phyloP scores from a whole-genome alignment of 1,140 invertebrate genomes.

The Teleogryllus occipitalis region DNA sequence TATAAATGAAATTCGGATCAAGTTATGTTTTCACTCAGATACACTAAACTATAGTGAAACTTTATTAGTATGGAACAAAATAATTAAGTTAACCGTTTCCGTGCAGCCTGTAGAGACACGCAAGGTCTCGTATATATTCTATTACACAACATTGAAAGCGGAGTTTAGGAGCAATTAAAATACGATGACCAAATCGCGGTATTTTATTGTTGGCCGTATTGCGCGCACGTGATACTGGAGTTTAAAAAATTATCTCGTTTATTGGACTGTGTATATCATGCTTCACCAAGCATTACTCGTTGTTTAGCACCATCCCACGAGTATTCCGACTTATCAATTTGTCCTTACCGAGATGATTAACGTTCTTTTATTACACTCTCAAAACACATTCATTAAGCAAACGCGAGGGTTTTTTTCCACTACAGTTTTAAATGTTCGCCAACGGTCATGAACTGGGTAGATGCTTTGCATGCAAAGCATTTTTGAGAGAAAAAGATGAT shows the following conservation, averaged over 20 bases:
- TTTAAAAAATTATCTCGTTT: not conserved
- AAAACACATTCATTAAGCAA: not conserved
- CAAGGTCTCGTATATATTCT: not conserved
- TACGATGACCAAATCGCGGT: not conserved
- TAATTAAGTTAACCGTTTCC: not conserved
- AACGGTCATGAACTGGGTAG: no score
- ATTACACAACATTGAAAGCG: not conserved
- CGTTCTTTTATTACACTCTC: not conserved
- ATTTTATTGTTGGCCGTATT: not conserved
- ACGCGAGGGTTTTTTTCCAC: not conserved
- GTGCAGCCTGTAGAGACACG: not conserved
- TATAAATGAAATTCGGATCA: no score
- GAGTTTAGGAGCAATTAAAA: not conserved
- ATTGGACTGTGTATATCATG: not conserved
- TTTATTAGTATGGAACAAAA: not conserved
- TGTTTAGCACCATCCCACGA: not conserved
- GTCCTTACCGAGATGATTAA: not conserved
- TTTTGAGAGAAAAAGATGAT: no score
- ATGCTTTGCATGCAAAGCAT: no score
- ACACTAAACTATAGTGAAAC: not conserved
- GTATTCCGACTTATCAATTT: slow-evolving; percentile 5
- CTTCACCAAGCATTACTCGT: not conserved
- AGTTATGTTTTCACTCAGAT: no score
- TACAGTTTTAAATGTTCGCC: no score
- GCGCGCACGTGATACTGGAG: not conserved